These are phyloP conservation scores for Meteorus cinctellus DNA, from an alignment of 2,888 invertebrate species.

Conservation along the genomic window DNA sequence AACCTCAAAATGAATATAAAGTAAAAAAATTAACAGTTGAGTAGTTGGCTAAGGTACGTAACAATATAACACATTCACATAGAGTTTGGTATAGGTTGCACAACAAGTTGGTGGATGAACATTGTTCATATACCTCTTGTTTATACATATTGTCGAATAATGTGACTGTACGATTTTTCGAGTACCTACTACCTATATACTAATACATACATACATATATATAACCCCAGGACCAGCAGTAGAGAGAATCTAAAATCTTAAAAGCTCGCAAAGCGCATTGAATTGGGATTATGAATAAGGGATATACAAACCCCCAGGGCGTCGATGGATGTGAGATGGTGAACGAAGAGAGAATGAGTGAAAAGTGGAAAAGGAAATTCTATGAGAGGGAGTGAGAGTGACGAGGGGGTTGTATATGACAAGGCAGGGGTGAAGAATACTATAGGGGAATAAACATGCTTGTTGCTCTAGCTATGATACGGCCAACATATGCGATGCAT, in stretches of 20 bases:
- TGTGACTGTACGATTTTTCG: constrained; percentile 48
- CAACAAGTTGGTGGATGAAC: neutral
- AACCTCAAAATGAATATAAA: neutral
- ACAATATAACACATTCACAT: constrained; percentile 15
- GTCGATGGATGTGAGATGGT: constrained; percentile 60
- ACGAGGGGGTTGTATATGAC: constrained; percentile 23
- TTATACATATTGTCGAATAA: constrained; percentile 23
- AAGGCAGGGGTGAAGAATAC: constrained; percentile 42
- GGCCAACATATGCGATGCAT: constrained; percentile 65
- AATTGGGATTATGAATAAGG: constrained; percentile 69
- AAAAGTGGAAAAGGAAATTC: too few species aligned
- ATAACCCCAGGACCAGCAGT: constrained; percentile 31
- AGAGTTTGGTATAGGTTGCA: neutral
- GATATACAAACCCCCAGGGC: constrained; percentile 63
- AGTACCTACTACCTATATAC: constrained; percentile 37
- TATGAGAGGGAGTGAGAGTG: constrained; percentile 8
- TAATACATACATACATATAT: neutral
- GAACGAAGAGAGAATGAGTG: constrained; percentile 16
- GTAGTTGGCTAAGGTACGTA: constrained; percentile 28
- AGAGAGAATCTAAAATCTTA: constrained; percentile 59
- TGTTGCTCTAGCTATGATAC: constrained; percentile 65
- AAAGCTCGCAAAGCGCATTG: constrained; percentile 69
- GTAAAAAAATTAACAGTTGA: constrained; percentile 38
- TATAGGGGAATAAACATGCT: constrained; percentile 64
- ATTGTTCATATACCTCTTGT: neutral